Conservation (phyloP, 2,888 invertebrate species). For the Drosophila limbata region DNA sequence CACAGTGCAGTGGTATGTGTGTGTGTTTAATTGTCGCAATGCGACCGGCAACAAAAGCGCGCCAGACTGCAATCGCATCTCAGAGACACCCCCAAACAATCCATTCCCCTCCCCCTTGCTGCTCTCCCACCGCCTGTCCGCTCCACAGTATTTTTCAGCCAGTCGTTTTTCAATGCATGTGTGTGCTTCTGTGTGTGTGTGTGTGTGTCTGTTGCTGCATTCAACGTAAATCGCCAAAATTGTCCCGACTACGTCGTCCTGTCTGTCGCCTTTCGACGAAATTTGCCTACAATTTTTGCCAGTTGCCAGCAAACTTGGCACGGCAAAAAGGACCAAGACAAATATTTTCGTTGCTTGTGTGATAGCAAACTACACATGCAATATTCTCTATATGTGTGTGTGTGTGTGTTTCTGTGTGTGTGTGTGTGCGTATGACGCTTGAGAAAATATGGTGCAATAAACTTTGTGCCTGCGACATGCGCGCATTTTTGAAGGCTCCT, state of each 20-base stretch:
- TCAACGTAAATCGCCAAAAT: conserved; percentile 75
- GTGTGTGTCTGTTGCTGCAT: conserved; percentile 27
- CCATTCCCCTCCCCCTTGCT: not conserved
- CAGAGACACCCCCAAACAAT: conserved; percentile 43
- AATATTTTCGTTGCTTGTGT: conserved; percentile 66
- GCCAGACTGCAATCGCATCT: conserved; percentile 47
- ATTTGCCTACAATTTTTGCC: conserved; percentile 71
- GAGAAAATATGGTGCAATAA: conserved; percentile 67
- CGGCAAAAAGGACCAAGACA: conserved; percentile 59
- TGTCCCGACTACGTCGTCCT: conserved; percentile 48
- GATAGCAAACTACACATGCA: conserved; percentile 59
- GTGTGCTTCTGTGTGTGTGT: conserved; percentile 31
- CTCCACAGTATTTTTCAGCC: conserved; percentile 21
- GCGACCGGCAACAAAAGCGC: conserved; percentile 61
- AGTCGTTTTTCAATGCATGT: conserved; percentile 66
- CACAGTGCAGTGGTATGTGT: conserved; percentile 34
- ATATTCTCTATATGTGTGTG: not conserved
- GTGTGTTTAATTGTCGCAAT: conserved; percentile 77
- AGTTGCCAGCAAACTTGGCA: conserved; percentile 61
- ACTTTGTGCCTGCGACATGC: conserved; percentile 66
- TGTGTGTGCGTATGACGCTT: conserved; percentile 51
- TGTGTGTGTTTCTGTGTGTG: conserved; percentile 27
- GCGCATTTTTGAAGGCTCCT: conserved; percentile 73
- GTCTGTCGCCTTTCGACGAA: conserved; percentile 72
- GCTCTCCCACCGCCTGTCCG: not conserved